Evolutionary conservation across 2,797 vertebrate species (phyloP), one percentile per base, ranked within the genome.

Genomic region (Pseudochromis fuscus): DNA sequence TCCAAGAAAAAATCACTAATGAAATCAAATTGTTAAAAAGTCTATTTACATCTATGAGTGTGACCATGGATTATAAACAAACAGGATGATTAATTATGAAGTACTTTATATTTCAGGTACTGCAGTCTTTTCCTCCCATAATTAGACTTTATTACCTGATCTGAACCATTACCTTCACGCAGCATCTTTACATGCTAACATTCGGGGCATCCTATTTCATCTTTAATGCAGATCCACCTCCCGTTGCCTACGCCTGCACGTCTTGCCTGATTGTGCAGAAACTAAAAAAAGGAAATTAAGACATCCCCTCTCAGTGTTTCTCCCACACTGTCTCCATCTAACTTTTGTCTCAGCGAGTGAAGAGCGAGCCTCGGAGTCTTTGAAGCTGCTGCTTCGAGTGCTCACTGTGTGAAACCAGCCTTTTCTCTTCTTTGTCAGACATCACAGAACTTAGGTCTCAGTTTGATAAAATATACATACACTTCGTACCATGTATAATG

Each of bases 391-490:
- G 65, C 49, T 31, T 19, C 35, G 27, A 53, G 62, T 2, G 57
- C 38, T 75, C 23, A 0, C 40, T 58, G 59, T 38, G 58, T 16
- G 63, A 73, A 68, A 51, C 55, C 7, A n/a, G 6, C 21, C 55
- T 76, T 72, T 62, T 79, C 79, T 84, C 66, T 35, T 73, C 79
- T 42, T 52, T 67, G 45, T 67, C 52, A 79, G 58, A 67, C 71
- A 68, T 76, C 84, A 75, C 74, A 67, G 31, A 49, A 40, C 28
- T 52, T 52, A 28, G 24, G 62, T 48, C 69, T 72, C 27, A 25
- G 63, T 67, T 74, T 46, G 53, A 89, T 80, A 44, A 88, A 82
- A 82, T 79, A 82, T 75, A 82, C 70, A 81, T 69, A 42, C 6
- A n/a, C n/a, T n/a, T n/a, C n/a, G 1, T 6, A 1, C 21, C 27